Base-by-base conservation (phyloP, 2,797 vertebrate genomes). In the Kryptolebias ocellatus region DNA sequence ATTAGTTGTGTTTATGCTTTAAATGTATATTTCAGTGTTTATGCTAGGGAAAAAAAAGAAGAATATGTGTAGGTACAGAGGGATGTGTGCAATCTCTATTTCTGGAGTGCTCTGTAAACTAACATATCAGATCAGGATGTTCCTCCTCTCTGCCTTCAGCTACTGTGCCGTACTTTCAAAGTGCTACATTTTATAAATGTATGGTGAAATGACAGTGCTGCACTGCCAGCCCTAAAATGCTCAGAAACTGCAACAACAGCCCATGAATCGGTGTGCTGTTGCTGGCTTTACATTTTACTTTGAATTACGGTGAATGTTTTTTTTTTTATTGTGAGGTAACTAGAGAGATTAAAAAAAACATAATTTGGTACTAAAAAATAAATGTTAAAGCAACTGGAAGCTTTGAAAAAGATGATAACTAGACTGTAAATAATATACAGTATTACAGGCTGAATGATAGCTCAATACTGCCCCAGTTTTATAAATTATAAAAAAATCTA, bases 51-150 rank as follows among this genome's bases (percentile, higher is more conserved):
- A 37, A 69, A 57, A 58, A 54, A 20, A 44, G 58, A 24, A 37
- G 42, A 57, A 57, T 70, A 47, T 81, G 68, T 71, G 64, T 77
- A 70, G 64, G 62, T 86, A 67, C 76, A 83, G 81, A 88, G 83
- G 87, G 86, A 83, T 71, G 70, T 67, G 92, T 93, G 92, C 92
- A 92, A 92, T 94, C 83, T 81, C 82, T 68, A 67, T 83, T 83
- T 81, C 66, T 83, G 76, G 79, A 81, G 44, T 64, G 70, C 61
- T 86, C 60, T 76, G 76, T 72, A 80, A 65, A 70, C 74, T 15
- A 74, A 84, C 84, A 87, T 89, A 85, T 90, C 86, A 86, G 62
- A 82, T 77, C 55, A 70, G 70, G 72, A 61, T 80, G 73, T 88
- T 88, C 67, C 78, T 87, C 74, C 74, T 81, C 63, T 74, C 83